These are phyloP conservation scores for Carabus problematicus DNA, from an alignment of 2,888 invertebrate genomes.

Conservation along the genomic window DNA sequence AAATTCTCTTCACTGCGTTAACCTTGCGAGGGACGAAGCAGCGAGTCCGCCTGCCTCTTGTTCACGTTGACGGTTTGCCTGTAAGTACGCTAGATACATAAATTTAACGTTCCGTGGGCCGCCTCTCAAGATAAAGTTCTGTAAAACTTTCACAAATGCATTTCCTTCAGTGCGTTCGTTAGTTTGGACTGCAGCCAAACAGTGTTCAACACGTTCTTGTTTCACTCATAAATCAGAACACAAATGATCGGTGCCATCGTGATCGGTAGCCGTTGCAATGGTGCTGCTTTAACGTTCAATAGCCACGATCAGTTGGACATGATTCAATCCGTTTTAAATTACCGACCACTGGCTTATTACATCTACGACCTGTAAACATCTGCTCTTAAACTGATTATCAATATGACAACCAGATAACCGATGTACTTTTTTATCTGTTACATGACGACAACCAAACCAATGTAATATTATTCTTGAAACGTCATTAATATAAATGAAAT, in stretches of 20 bases:
- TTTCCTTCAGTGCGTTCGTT: slow-evolving; percentile 33
- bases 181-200: slow-evolving; percentile 18
- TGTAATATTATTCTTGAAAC: too few relatives aligned
- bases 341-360: not conserved
- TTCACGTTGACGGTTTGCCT: not conserved
- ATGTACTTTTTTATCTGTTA: too few relatives aligned
- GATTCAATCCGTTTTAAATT: slow-evolving; percentile 16
- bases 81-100: not conserved
- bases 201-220: slow-evolving; percentile 29
- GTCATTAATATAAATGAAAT: too few relatives aligned
- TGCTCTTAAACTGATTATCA: slow-evolving; percentile 10
- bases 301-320: slow-evolving; percentile 5
- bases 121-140: slow-evolving; percentile 47
- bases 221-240: slow-evolving; percentile 20
- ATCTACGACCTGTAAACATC: slow-evolving; percentile 9
- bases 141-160: slow-evolving; percentile 48
- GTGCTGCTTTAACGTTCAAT: slow-evolving; percentile 1
- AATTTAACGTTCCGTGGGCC: slow-evolving; percentile 5
- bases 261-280: slow-evolving; percentile 3
- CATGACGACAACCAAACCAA: too few relatives aligned
- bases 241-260: slow-evolving; percentile 14
- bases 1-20: slow-evolving; percentile 26
- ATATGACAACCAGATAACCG: not conserved
- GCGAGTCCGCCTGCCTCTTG: not conserved
- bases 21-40: slow-evolving; percentile 8